Conservation (phyloP, 2,888 invertebrate genomes). For the Dasysyrphus tricinctus region DNA sequence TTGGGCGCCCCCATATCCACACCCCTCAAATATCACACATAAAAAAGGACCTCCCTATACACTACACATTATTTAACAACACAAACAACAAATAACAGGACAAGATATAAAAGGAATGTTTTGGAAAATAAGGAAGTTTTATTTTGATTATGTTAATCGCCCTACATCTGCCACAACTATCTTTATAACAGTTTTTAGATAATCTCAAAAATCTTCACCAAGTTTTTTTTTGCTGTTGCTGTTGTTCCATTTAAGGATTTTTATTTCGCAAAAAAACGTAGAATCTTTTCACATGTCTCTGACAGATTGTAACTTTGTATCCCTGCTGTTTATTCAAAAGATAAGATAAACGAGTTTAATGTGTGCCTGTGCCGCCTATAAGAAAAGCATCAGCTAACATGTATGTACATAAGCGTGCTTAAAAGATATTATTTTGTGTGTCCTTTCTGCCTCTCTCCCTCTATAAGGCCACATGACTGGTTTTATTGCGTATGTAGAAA, state of each 20-base stretch:
- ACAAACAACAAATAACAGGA: neutral
- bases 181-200: constrained; percentile 39
- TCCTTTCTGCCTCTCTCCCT: neutral
- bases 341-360: constrained; percentile 64
- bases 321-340: constrained; percentile 63
- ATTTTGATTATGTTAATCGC: constrained; percentile 31
- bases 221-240: neutral
- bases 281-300: constrained; percentile 12
- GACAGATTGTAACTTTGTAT: constrained; percentile 18
- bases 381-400: constrained; percentile 29
- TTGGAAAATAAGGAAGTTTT: constrained; percentile 27
- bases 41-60: constrained; percentile 3
- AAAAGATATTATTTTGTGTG: constrained; percentile 24
- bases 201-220: constrained; percentile 29
- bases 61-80: neutral
- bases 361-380: constrained; percentile 53
- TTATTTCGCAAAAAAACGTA: neutral
- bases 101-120: constrained; percentile 5
- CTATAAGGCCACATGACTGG: constrained; percentile 18
- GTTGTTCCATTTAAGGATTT: neutral
- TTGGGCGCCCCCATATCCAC: constrained; percentile 45
- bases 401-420: neutral
- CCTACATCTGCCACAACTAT: constrained; percentile 39
- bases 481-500: constrained; percentile 38
- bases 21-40: constrained; percentile 9